Evolutionary conservation across 2,888 invertebrate species (phyloP).

Genomic region (Lepidocyrtinus sp.): DNA sequence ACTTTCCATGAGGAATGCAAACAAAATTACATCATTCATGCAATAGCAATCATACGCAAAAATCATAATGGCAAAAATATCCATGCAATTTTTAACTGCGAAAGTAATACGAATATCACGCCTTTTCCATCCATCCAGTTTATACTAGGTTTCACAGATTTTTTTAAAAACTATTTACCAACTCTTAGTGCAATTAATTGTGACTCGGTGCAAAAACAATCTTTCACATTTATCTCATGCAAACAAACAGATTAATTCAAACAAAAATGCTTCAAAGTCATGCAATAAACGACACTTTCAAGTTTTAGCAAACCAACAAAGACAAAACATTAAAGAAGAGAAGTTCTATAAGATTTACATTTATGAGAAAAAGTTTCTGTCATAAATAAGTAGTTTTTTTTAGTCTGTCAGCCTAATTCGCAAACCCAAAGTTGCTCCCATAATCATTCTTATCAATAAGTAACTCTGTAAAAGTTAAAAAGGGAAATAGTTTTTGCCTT

Average conservation of each 20-base stretch:
- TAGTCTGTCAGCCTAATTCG: constrained; percentile 54
- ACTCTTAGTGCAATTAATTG: not conserved
- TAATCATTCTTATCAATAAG: no score
- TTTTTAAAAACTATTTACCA: no score
- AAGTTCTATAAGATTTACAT: not conserved
- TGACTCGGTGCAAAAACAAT: not conserved
- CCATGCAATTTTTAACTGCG: not conserved
- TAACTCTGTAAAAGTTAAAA: no score
- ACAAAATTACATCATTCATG: not conserved
- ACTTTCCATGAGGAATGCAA: not conserved
- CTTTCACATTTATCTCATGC: not conserved
- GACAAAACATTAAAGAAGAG: not conserved
- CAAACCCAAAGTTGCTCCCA: constrained; percentile 67
- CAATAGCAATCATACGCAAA: not conserved
- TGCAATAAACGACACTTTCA: not conserved
- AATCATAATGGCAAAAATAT: not conserved
- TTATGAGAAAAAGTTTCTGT: constrained; percentile 2
- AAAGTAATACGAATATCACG: no score
- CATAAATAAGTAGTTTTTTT: not conserved
- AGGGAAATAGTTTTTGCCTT: no score
- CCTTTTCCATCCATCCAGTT: not conserved
- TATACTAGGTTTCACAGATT: no score
- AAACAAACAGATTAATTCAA: not conserved
- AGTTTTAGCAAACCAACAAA: not conserved
- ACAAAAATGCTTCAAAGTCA: not conserved